Base-by-base conservation (phyloP, 2,888 invertebrate species). In the Gisinianus flammeolus region DNA sequence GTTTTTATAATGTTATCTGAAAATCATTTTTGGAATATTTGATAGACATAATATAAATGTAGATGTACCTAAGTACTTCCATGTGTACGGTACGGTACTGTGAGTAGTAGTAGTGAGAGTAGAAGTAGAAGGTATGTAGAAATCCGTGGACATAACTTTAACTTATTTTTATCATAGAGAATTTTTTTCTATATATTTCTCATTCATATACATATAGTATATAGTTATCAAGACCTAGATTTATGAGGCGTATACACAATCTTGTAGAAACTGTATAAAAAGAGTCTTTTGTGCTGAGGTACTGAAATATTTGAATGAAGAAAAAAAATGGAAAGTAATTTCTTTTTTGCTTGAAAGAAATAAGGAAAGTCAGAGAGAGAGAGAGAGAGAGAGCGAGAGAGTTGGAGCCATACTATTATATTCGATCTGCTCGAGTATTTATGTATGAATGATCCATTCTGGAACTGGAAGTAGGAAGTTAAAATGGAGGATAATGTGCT, bases 1-100 rank as follows among this genome's bases (percentile, higher is more conserved):
- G 73, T 73, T 73, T 70, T 73, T 68, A 68, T 68, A 68, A 68
- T 68, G 68, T 68, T 33, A 33, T 68, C 68, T 68, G 22, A 31
- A 44, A 33, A 68, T 68, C 35, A 44, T 68, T 6, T 64, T 64
- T 28, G 3, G 44, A 44, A 44, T 44, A 44, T 44, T 44, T 12
- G 44, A 12, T 44, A 44, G 44, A 16, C 19, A 19, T 6, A 4
- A 6, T 12, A 4, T 44, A 19, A 44, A 44, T 44, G n/a, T 44
- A 19, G 44, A 44, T 44, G 44, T 12, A 35, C 12, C 35, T 12
- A 35, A 44, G 8, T 44, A 44, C 19, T 44, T 16, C 19, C 44
- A 44, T 44, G 44, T 44, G 19, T 2, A 44, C 12, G 19, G 44
- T 44, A 44, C 44, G 44, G 44, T 6, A 44, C 6, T 16, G 44